phyloP scores from a whole-genome alignment of 1,140 invertebrate genomes.

The Meloidogyne exigua region DNA sequence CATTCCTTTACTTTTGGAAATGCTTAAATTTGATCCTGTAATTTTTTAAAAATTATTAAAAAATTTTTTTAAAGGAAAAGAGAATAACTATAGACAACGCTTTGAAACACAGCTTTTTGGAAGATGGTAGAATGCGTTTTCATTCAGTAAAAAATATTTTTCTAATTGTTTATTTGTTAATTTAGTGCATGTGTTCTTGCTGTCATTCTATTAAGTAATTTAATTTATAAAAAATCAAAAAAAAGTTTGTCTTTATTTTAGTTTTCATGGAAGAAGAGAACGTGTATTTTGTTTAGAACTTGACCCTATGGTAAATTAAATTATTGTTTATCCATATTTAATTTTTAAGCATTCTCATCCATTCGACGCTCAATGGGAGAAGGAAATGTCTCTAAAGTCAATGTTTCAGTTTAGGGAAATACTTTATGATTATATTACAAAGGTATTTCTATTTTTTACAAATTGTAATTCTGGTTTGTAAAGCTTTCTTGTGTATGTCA shows the following conservation, averaged over 20 bases:
- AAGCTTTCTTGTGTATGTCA: background rate
- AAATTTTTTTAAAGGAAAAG: slow-evolving; percentile 73
- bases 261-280: slow-evolving; percentile 69
- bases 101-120: slow-evolving; percentile 89
- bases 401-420: slow-evolving; percentile 19
- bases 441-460: slow-evolving; percentile 3
- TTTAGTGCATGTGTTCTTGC: slow-evolving; percentile 91
- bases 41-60: slow-evolving; percentile 64
- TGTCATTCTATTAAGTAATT: slow-evolving; percentile 70
- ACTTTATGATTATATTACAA: slow-evolving; percentile 21
- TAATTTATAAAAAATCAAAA: background rate
- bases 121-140: slow-evolving; percentile 92
- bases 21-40: slow-evolving; percentile 96
- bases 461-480: background rate
- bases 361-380: slow-evolving; percentile 61
- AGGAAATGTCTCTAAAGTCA: slow-evolving; percentile 44
- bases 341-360: slow-evolving; percentile 52
- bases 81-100: slow-evolving; percentile 89
- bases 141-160: slow-evolving; percentile 73
- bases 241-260: background rate
- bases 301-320: slow-evolving; percentile 77
- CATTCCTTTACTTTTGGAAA: slow-evolving; percentile 92
- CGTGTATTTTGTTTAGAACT: slow-evolving; percentile 87
- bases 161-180: background rate
- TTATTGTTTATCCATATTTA: background rate